Percentiles rank a stretch among this genome's conserved stretches.
phyloP scores from a whole-genome alignment of 2,797 vertebrate genomes.

The Staurois parvus region DNA sequence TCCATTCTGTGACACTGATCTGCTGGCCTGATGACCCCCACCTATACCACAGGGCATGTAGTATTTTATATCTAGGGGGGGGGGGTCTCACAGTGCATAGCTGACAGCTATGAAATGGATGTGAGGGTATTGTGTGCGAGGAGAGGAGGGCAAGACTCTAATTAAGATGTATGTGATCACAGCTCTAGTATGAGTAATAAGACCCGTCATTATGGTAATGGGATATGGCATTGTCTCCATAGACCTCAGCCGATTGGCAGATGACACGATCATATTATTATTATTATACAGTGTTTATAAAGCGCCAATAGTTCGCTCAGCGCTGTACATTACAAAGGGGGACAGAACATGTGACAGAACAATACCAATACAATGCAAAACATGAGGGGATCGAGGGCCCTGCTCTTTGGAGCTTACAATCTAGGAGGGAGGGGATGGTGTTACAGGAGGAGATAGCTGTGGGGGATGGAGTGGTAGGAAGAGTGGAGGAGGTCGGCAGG shows the following conservation, averaged over 20 bases:
- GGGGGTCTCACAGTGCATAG: not conserved
- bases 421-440: too few relatives aligned
- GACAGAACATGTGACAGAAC: too few relatives aligned
- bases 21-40: not conserved
- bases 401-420: too few relatives aligned
- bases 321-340: too few relatives aligned
- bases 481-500: too few relatives aligned
- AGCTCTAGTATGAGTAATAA: not conserved
- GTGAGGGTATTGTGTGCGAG: not conserved
- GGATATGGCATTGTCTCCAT: not conserved
- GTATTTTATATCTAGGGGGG: not conserved
- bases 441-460: too few relatives aligned
- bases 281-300: too few relatives aligned
- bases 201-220: not conserved
- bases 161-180: slow-evolving; percentile 1
- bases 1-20: not conserved
- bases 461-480: too few relatives aligned
- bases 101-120: slow-evolving; percentile 4
- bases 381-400: too few relatives aligned
- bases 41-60: not conserved
- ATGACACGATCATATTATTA: not conserved
- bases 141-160: not conserved
- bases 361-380: too few relatives aligned
- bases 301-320: too few relatives aligned
- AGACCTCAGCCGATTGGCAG: not conserved